Conservation (phyloP, 2,888 invertebrate species). For the Apamea crenata region DNA sequence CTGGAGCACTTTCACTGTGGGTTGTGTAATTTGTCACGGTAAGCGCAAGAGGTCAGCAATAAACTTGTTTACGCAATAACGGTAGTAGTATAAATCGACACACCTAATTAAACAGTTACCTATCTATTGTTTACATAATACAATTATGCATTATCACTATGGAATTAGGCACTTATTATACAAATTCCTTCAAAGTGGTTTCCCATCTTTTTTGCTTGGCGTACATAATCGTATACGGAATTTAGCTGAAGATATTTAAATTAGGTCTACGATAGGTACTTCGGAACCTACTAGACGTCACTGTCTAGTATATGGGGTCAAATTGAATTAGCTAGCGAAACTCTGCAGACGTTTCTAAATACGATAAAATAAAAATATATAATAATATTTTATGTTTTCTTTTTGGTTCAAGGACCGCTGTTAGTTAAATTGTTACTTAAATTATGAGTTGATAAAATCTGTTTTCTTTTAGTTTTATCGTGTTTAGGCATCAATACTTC, state of each 20-base stretch:
- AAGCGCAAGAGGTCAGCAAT: slow-evolving; percentile 30
- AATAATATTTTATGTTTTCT: no score
- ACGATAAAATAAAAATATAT: no score
- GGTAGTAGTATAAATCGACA: background rate
- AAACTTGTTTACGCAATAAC: slow-evolving; percentile 33
- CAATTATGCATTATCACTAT: background rate
- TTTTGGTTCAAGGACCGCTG: no score
- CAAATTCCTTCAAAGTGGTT: background rate
- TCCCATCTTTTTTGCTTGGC: background rate
- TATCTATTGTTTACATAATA: background rate
- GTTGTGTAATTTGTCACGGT: slow-evolving; percentile 35
- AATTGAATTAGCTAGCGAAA: no score
- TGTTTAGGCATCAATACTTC: no score
- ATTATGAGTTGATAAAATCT: no score
- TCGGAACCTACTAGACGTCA: background rate
- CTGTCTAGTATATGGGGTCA: background rate
- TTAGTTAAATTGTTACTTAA: no score
- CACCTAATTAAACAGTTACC: background rate
- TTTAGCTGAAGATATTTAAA: background rate
- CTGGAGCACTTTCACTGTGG: slow-evolving; percentile 53
- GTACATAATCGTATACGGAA: background rate
- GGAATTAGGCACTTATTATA: background rate
- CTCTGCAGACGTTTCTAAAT: no score
- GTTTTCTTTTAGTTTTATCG: no score
- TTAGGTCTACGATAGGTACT: background rate